These are phyloP conservation scores for Podiceps cristatus DNA, from an alignment of 2,113 vertebrate genomes.

Conservation along the genomic window DNA sequence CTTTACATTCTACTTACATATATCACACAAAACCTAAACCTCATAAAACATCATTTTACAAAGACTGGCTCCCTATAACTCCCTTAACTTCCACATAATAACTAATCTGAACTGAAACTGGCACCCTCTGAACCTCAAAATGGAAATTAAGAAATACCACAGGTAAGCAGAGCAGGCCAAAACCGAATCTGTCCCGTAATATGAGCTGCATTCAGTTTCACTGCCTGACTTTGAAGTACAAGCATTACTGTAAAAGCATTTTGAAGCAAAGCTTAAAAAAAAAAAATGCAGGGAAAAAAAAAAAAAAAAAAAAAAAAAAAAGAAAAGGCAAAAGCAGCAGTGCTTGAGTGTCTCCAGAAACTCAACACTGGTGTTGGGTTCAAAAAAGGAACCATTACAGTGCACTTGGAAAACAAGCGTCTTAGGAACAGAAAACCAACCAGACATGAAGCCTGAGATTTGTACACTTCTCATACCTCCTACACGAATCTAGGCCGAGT, in stretches of 20 bases:
- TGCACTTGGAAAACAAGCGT: background rate
- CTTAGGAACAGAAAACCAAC: background rate
- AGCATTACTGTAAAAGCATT: background rate
- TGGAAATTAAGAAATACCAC: background rate
- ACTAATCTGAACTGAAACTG: background rate
- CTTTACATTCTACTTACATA: background rate
- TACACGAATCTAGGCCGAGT: background rate
- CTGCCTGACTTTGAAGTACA: background rate
- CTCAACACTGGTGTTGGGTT: background rate
- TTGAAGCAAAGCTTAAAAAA: background rate
- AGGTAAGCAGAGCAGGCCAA: background rate
- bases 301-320: background rate
- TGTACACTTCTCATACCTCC: background rate
- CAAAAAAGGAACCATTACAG: background rate
- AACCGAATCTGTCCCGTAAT: background rate
- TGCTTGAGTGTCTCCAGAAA: background rate
- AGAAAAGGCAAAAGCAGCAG: background rate
- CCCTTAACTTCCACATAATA: background rate
- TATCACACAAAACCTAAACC: background rate
- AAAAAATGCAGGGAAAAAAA: background rate
- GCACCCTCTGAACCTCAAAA: background rate
- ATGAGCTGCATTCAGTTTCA: background rate
- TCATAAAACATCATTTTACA: background rate
- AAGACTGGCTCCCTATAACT: background rate
- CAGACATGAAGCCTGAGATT: background rate